Evolutionary conservation across 2,888 invertebrate species (phyloP), one percentile per base, ranked within the genome.

Genomic region (Lithophane ornitopus): DNA sequence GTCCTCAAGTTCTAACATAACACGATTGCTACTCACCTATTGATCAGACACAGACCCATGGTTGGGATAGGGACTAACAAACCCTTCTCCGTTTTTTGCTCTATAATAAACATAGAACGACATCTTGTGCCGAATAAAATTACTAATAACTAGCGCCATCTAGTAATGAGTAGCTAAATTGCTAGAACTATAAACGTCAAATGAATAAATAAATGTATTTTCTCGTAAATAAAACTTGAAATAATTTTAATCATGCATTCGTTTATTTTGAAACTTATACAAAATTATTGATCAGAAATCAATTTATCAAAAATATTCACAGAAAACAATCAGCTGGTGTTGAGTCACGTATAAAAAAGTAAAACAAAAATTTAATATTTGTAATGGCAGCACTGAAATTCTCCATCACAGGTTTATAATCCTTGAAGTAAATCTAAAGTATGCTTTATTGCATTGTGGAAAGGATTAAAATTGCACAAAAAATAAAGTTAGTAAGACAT

Each of bases 391-490:
- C 93, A 93, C 90, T 89, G 66, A 52, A 49, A 49, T 79, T 67
- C 61, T 81, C 87, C 90, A 87, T 88, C 88, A 90, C 81, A 90
- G 91, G 90, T 93, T 93, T 93, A 88, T 88, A 87, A 84, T 87
- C 81, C 82, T 88, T 84, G 67, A 67, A 69, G 70, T 71, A 84
- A 84, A 87, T 85, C 83, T 81, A 93, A 91, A 91, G 85, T 94
- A 90, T 86, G 89, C 94, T 92, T 92, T 95, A 94, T 87, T 67
- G 0, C 63, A 73, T 78, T 2, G 80, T 0, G 8, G 67, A 90
- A 96, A 93, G 92, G 92, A 87, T 82, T 90, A 93, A 80, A 93
- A 90, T 95, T 87, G 89, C 82, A 83, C 74, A 83, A 85, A 88
- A 89, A 89, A 88, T 89, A 76, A 74, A 84, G 88, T 83, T 85